Percentiles rank a stretch among this genome's conserved stretches.
These are phyloP conservation scores for Acronicta alni DNA, from an alignment of 2,888 invertebrate species.

Conservation along the genomic window DNA sequence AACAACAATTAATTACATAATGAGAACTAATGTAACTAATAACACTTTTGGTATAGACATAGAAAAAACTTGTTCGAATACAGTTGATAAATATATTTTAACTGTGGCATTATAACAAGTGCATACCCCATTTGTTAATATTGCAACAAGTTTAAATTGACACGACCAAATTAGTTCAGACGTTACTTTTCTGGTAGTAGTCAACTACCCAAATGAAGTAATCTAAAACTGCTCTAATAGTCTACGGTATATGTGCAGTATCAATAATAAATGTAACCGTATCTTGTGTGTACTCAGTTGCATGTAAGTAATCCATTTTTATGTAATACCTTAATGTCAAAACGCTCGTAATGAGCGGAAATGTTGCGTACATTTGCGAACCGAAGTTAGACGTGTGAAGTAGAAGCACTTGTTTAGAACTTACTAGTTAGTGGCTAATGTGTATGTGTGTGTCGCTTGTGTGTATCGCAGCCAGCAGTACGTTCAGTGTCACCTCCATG, in stretches of 20 bases:
- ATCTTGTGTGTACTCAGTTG: conserved; percentile 30
- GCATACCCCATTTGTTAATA: conserved; percentile 1
- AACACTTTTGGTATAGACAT: conserved; percentile 38
- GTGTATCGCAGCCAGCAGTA: conserved; percentile 87
- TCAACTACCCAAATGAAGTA: conserved; percentile 5
- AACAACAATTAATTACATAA: conserved; percentile 46
- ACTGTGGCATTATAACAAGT: conserved; percentile 1
- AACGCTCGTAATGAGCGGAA: conserved; percentile 34
- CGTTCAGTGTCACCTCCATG: conserved; percentile 91
- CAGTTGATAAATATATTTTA: conserved; percentile 11
- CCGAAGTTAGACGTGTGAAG: conserved; percentile 51
- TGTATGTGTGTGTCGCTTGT: conserved; percentile 85
- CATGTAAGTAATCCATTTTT: conserved; percentile 44
- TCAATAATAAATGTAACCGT: conserved; percentile 27
- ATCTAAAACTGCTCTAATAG: conserved; percentile 16
- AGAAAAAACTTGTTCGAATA: conserved; percentile 17
- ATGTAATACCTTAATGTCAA: conserved; percentile 41
- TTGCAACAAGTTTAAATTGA: conserved; percentile 23
- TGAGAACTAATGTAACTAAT: conserved; percentile 41
- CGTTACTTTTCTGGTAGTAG: neutral
- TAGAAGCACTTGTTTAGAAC: conserved; percentile 64
- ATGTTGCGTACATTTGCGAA: conserved; percentile 39
- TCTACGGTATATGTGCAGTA: conserved; percentile 24
- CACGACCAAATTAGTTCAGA: conserved; percentile 16
- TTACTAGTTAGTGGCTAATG: conserved; percentile 81